These are phyloP conservation scores for Phylloscopus trochiloides DNA, from an alignment of 2,113 vertebrate species.

Conservation along the genomic window DNA sequence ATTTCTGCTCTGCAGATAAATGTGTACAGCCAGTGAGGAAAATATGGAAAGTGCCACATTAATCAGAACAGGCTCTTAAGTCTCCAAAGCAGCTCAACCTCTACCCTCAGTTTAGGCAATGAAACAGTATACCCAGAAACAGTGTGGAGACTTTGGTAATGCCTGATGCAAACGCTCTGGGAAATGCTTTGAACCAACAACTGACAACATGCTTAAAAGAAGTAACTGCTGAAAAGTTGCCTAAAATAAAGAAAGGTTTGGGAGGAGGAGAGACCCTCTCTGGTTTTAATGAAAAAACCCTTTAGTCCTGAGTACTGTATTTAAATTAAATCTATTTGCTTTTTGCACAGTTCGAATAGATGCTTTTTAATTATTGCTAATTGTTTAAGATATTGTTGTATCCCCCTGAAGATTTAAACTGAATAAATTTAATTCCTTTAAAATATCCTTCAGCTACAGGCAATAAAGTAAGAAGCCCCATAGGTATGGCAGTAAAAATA, in stretches of 20 bases:
- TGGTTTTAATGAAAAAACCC: constrained; percentile 23
- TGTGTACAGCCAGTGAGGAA: not conserved
- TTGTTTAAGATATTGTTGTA: constrained; percentile 74
- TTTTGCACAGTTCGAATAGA: constrained; percentile 68
- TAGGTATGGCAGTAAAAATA: constrained; percentile 73
- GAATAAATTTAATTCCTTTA: constrained; percentile 71
- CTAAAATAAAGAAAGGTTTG: not conserved
- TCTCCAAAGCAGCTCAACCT: not conserved
- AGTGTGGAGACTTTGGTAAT: not conserved
- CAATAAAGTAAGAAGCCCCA: constrained; percentile 71
- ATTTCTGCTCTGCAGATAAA: not conserved
- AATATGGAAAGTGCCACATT: not conserved
- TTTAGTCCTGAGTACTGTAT: constrained; percentile 47
- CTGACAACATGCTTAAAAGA: not conserved
- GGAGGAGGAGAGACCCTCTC: not conserved
- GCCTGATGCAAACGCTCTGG: not conserved
- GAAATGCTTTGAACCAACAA: not conserved
- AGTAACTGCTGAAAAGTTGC: constrained; percentile 1
- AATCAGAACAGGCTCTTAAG: not conserved
- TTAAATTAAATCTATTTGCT: constrained; percentile 74
- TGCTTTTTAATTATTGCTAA: constrained; percentile 79
- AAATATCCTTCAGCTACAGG: constrained; percentile 68
- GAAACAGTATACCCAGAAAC: not conserved
- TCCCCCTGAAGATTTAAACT: constrained; percentile 65
- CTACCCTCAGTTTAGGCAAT: not conserved